Evolutionary conservation across 2,888 invertebrate genomes (phyloP).

Genomic region (Yponomeuta cagnagella): DNA sequence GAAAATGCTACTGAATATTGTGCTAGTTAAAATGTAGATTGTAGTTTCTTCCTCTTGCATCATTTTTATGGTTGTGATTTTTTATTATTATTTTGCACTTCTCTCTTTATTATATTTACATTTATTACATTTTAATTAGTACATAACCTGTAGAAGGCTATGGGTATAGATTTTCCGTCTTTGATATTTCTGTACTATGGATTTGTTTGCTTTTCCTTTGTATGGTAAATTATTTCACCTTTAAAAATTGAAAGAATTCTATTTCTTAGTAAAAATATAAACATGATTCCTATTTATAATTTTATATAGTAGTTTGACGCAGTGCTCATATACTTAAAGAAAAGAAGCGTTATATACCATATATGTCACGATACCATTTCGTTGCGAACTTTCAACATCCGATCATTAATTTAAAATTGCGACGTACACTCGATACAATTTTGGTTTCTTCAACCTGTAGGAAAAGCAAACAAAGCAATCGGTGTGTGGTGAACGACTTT

Average conservation of each 20-base stretch:
- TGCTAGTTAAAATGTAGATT: constrained; percentile 66
- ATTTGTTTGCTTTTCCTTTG: not conserved
- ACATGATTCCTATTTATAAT: too few species aligned
- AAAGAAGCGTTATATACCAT: too few species aligned
- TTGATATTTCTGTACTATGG: not conserved
- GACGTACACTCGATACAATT: too few species aligned
- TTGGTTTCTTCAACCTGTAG: too few species aligned
- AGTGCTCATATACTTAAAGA: too few species aligned
- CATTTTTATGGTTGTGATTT: constrained; percentile 25
- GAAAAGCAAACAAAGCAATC: too few species aligned
- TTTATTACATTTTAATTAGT: constrained; percentile 62
- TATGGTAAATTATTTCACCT: not conserved
- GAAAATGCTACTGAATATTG: constrained; percentile 62
- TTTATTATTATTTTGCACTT: constrained; percentile 35
- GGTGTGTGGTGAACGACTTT: not conserved
- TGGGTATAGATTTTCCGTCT: not conserved
- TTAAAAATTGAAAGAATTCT: not conserved
- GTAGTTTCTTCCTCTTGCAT: constrained; percentile 31
- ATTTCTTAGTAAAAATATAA: too few species aligned
- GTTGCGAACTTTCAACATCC: too few species aligned
- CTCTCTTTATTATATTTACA: constrained; percentile 21
- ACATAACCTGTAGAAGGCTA: constrained; percentile 30
- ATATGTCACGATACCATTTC: too few species aligned
- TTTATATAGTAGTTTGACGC: too few species aligned
- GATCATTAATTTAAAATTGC: too few species aligned